These are phyloP conservation scores for Gallinago jamesoni DNA, from an alignment of 2,113 vertebrate species.

Conservation along the genomic window DNA sequence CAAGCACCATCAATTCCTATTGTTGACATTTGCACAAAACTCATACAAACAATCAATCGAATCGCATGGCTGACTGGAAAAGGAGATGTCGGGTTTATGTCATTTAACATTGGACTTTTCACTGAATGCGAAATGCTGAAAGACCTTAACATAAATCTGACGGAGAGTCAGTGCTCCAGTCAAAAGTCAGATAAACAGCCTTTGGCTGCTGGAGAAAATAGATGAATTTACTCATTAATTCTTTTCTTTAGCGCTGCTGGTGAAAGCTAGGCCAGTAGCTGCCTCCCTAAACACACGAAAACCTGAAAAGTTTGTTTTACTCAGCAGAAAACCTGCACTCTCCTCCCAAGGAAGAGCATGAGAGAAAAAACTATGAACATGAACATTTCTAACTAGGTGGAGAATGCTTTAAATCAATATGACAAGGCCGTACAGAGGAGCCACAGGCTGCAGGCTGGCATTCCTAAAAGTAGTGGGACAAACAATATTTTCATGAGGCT, in stretches of 20 bases:
- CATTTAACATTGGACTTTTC: background rate
- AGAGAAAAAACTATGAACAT: background rate
- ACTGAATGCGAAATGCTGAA: background rate
- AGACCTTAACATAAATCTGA: background rate
- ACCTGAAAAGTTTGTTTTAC: background rate
- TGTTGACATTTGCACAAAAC: constrained; percentile 36
- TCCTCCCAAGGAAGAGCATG: background rate
- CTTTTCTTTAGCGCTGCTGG: background rate
- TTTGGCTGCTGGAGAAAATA: background rate
- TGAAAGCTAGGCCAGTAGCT: background rate
- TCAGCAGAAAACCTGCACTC: background rate
- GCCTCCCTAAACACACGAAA: background rate
- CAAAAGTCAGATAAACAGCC: background rate
- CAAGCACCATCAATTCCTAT: background rate
- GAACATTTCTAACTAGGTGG: background rate
- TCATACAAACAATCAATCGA: background rate
- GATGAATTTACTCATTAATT: background rate
- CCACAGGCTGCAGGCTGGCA: background rate
- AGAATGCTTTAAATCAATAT: background rate
- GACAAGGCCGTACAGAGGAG: background rate
- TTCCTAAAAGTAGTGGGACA: background rate
- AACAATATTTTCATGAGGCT: background rate
- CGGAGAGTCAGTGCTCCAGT: background rate
- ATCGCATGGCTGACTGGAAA: background rate
- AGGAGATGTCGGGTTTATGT: background rate